phyloP scores from a whole-genome alignment of 2,888 invertebrate species.

The Steromphala cineraria region DNA sequence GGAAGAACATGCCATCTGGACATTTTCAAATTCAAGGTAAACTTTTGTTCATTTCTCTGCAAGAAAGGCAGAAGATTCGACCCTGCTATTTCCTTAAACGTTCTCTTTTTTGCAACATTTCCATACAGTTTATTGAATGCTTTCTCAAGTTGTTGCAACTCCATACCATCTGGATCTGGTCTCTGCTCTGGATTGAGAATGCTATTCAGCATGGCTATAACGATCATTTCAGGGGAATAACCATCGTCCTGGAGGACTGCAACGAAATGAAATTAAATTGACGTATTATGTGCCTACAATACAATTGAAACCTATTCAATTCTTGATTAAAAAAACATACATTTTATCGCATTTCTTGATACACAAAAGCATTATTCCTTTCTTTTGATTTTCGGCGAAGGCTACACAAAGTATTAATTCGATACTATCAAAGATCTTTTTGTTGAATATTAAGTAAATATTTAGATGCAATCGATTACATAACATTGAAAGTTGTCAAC shows the following conservation, averaged over 20 bases:
- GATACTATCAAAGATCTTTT: too few species aligned
- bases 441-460: too few species aligned
- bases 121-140: conserved; percentile 13
- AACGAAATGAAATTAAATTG: not conserved
- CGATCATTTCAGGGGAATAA: not conserved
- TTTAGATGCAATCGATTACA: too few species aligned
- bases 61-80: conserved; percentile 15
- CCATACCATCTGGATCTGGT: not conserved
- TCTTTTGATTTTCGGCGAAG: too few species aligned
- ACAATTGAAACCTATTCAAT: too few species aligned
- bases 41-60: not conserved
- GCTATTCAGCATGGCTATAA: conserved; percentile 25
- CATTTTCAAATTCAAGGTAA: not conserved
- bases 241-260: not conserved
- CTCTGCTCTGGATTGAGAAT: conserved; percentile 18
- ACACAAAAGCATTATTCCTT: too few species aligned
- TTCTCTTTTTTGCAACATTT: not conserved
- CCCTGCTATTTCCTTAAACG: conserved; percentile 21
- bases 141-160: not conserved
- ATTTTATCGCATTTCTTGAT: too few species aligned
- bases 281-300: too few species aligned
- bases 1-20: not conserved
- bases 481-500: too few species aligned
- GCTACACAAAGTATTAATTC: too few species aligned
- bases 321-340: too few species aligned